Conservation (phyloP, 2,888 invertebrate species). For the Philaethria dido region DNA sequence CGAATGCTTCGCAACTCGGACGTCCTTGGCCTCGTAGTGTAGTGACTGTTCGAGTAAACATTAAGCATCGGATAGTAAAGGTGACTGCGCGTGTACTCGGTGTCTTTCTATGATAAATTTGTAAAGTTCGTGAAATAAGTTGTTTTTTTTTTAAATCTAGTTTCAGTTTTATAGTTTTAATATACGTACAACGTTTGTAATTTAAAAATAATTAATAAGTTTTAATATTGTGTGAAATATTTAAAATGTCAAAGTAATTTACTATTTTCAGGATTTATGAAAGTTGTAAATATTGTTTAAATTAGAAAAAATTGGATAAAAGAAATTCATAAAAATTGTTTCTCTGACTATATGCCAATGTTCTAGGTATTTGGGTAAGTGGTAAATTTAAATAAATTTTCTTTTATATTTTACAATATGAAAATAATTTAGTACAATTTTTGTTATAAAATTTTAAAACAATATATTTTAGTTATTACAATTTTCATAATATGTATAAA, state of each 20-base stretch:
- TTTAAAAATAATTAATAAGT: neutral
- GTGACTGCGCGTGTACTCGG: constrained; percentile 55
- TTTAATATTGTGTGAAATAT: neutral
- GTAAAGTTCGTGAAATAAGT: neutral
- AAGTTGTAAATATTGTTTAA: constrained; percentile 8
- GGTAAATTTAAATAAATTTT: neutral
- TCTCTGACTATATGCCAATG: neutral
- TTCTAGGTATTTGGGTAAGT: constrained; percentile 16
- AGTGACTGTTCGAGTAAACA: constrained; percentile 45
- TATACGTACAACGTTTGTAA: neutral
- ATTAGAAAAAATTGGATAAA: neutral
- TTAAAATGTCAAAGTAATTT: neutral
- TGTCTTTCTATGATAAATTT: constrained; percentile 42
- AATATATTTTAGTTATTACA: neutral
- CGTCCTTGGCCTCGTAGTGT: constrained; percentile 75
- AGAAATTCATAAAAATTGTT: neutral
- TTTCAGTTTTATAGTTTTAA: neutral
- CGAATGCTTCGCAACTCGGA: constrained; percentile 72
- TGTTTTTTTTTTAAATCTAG: neutral
- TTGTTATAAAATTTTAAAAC: neutral
- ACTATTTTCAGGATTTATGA: constrained; percentile 6
- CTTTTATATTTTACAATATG: neutral
- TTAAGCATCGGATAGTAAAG: constrained; percentile 50
- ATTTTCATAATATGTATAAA: neutral
- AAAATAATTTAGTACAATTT: neutral